These are phyloP conservation scores for Acanthacorydalis orientalis DNA, from an alignment of 2,888 invertebrate genomes.

Conservation along the genomic window DNA sequence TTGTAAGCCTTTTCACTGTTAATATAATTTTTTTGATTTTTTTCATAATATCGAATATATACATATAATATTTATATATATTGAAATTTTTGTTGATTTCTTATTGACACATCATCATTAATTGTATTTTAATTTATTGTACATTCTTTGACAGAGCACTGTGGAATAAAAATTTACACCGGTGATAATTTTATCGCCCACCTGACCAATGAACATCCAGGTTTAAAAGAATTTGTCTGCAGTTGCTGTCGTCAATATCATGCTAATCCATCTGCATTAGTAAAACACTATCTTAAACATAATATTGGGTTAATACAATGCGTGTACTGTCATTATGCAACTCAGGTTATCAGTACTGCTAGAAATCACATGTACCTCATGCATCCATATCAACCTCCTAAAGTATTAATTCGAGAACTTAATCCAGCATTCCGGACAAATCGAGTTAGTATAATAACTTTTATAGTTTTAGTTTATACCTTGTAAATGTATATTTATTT, in stretches of 20 bases:
- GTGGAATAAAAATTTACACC: constrained; percentile 6
- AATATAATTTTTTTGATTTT: too few relatives aligned
- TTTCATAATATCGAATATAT: too few relatives aligned
- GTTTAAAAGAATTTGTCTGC: neutral
- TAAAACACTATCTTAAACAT: constrained; percentile 26
- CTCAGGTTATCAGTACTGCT: constrained; percentile 22
- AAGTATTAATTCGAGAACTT: constrained; percentile 19
- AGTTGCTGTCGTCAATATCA: neutral
- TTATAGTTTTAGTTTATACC: too few relatives aligned
- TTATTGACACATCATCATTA: too few relatives aligned
- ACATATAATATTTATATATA: too few relatives aligned
- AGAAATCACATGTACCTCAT: constrained; percentile 28
- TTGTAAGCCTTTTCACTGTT: too few relatives aligned
- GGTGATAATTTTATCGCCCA: constrained; percentile 9
- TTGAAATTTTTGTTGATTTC: too few relatives aligned
- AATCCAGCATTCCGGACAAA: constrained; percentile 7
- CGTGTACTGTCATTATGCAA: constrained; percentile 28
- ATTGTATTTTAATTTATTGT: neutral
- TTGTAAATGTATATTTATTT: too few relatives aligned
- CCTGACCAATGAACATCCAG: constrained; percentile 2
- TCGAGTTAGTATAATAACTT: constrained; percentile 8
- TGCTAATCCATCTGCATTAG: neutral
- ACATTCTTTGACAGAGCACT: constrained; percentile 4
- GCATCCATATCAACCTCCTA: constrained; percentile 25
- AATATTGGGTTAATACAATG: constrained; percentile 30